phyloP scores from a whole-genome alignment of 2,797 vertebrate species.

The Chromobotia macracanthus region DNA sequence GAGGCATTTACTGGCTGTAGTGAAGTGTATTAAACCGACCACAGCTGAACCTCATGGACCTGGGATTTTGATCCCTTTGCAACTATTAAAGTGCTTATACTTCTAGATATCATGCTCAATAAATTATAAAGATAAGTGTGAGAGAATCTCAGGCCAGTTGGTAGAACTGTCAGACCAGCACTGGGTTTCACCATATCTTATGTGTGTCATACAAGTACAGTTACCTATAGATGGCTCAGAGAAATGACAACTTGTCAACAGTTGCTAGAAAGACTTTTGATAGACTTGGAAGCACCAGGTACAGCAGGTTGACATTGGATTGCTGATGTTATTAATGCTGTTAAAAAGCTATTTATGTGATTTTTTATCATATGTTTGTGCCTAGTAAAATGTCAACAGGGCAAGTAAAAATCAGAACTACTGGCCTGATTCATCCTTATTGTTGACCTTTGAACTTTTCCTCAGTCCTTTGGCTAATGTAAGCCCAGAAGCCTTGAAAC shows the following conservation, averaged over 20 bases:
- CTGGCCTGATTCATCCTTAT: neutral
- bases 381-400: no score
- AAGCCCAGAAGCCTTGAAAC: conserved; percentile 24
- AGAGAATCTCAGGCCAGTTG: neutral
- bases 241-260: no score
- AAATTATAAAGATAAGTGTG: conserved; percentile 7
- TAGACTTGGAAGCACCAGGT: neutral
- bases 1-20: conserved; percentile 52
- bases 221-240: neutral
- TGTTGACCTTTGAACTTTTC: neutral
- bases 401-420: neutral
- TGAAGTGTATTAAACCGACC: conserved; percentile 44
- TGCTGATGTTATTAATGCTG: no score
- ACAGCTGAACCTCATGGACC: conserved; percentile 29
- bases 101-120: neutral
- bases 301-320: no score
- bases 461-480: neutral
- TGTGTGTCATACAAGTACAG: neutral
- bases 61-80: neutral
- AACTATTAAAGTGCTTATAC: neutral
- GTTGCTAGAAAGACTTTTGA: neutral
- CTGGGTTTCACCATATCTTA: neutral
- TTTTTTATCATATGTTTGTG: neutral
- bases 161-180: neutral
- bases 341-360: no score